Evolutionary conservation across 2,113 vertebrate species (phyloP).

Genomic region (Brachionichthys hirsutus): DNA sequence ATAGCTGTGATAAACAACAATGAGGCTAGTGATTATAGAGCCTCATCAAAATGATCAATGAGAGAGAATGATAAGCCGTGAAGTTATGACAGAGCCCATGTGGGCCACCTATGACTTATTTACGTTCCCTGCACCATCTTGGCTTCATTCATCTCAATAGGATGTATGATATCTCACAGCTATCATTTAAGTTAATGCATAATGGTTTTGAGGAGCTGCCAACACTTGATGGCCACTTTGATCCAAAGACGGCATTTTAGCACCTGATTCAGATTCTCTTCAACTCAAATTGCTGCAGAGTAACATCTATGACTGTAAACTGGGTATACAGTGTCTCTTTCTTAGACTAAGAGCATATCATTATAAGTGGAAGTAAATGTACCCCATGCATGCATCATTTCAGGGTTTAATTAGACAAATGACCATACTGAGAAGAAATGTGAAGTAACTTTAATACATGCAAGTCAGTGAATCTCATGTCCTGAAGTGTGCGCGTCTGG

Average conservation of each 20-base stretch:
- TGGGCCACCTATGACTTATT: constrained; percentile 62
- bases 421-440: constrained; percentile 20
- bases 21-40: constrained; percentile 23
- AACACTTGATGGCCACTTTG: not conserved
- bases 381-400: not conserved
- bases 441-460: no score
- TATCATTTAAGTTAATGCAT: constrained; percentile 55
- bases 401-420: constrained; percentile 15
- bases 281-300: constrained; percentile 6
- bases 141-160: constrained; percentile 38
- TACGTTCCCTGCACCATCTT: constrained; percentile 43
- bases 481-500: constrained; percentile 2
- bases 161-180: constrained; percentile 55
- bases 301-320: constrained; percentile 22
- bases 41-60: constrained; percentile 57
- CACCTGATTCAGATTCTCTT: not conserved
- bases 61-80: constrained; percentile 16
- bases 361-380: not conserved
- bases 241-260: constrained; percentile 3
- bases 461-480: no score
- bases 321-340: constrained; percentile 18
- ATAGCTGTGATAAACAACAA: no score
- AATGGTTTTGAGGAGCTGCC: constrained; percentile 43
- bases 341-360: constrained; percentile 7
- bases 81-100: constrained; percentile 51